Conservation (phyloP, 2,888 invertebrate genomes). For the Dynastes maya region DNA sequence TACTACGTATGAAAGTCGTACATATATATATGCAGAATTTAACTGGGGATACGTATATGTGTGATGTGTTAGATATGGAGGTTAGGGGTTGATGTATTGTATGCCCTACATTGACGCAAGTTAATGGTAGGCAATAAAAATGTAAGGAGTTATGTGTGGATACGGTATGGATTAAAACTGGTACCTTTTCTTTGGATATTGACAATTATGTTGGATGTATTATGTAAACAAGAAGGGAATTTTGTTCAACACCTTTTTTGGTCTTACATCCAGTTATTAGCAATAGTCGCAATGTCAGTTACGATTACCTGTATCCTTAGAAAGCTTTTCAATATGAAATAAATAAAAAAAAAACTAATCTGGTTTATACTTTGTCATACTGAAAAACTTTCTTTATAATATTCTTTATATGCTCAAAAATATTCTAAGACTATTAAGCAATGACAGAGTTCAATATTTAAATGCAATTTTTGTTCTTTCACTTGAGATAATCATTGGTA, state of each 20-base stretch:
- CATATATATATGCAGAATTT: background rate
- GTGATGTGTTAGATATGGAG: background rate
- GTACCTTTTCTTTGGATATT: conserved; percentile 27
- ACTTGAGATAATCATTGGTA: too few species aligned
- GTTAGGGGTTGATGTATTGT: conserved; percentile 18
- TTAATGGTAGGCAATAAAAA: conserved; percentile 35
- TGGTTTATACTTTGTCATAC: too few species aligned
- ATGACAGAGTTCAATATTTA: too few species aligned
- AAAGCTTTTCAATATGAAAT: too few species aligned
- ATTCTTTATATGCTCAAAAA: too few species aligned
- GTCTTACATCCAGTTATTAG: background rate
- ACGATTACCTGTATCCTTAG: too few species aligned
- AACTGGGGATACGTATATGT: too few species aligned
- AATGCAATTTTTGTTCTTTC: too few species aligned
- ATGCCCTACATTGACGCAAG: background rate
- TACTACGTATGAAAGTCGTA: background rate
- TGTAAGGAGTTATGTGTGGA: conserved; percentile 11
- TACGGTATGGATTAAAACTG: conserved; percentile 33
- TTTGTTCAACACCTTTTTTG: background rate
- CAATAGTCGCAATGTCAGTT: too few species aligned
- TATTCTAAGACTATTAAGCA: too few species aligned
- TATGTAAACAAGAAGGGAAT: conserved; percentile 23
- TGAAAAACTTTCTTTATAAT: too few species aligned
- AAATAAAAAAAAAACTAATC: too few species aligned
- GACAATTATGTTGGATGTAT: conserved; percentile 7